A percentile compares a stretch with the other conserved stretches of the same genome.
These are phyloP conservation scores for Strongylocentrotus purpuratus DNA, from an alignment of 35 echinoderm and acorn worm species.

Conservation along the genomic window DNA sequence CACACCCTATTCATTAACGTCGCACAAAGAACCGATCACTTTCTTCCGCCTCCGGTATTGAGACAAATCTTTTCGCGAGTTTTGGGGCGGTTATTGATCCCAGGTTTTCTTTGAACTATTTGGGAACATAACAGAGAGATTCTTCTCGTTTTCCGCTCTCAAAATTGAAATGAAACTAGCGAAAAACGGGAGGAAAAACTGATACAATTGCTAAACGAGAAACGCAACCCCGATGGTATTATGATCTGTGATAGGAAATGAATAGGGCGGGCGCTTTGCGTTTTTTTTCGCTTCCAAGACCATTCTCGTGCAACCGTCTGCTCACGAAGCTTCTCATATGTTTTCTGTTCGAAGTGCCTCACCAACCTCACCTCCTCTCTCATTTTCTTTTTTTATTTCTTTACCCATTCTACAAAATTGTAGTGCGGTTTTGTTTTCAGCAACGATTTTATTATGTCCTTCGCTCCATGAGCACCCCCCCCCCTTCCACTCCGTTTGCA, in stretches of 20 bases:
- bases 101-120: not conserved
- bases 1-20: conserved; percentile 52
- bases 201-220: conserved; percentile 11
- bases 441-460: not conserved
- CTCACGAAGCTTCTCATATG: not conserved
- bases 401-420: not conserved
- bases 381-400: not conserved
- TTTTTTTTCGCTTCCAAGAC: not conserved
- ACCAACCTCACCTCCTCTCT: not conserved
- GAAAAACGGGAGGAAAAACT: not conserved
- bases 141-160: conserved; percentile 1
- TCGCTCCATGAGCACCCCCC: not conserved
- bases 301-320: not conserved
- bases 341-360: not conserved
- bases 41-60: conserved; percentile 45
- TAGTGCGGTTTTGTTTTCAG: not conserved
- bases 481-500: not conserved
- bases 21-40: conserved; percentile 23
- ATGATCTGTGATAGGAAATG: conserved; percentile 12
- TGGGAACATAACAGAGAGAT: not conserved
- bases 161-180: not conserved
- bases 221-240: not conserved
- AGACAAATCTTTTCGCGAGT: conserved; percentile 26
- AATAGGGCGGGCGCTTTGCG: conserved; percentile 14
- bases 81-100: conserved; percentile 44